A percentile compares a stretch with the other conserved stretches of the same genome.
phyloP scores from a whole-genome alignment of 92 coral and sea anemone species.

The Siderastrea radians region DNA sequence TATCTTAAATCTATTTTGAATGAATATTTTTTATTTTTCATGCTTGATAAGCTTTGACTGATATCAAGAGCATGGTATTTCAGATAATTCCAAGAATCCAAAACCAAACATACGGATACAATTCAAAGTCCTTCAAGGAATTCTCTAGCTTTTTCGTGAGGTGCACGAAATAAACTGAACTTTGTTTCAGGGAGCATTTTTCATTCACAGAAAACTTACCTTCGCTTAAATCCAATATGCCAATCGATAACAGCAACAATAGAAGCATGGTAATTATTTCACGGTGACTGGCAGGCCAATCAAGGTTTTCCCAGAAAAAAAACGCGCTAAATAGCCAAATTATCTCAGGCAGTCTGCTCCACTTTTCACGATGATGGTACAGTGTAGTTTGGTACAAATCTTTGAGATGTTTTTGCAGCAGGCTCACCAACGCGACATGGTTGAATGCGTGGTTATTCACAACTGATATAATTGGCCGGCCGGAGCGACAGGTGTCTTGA shows the following conservation, averaged over 20 bases:
- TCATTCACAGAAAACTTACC: slow-evolving; percentile 1
- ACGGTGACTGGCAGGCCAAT: too few species aligned
- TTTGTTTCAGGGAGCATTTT: background rate
- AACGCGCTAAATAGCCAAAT: background rate
- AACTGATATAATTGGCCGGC: slow-evolving; percentile 30
- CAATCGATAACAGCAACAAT: background rate
- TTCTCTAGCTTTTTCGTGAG: too few species aligned
- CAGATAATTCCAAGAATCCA: too few species aligned
- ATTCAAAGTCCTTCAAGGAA: too few species aligned
- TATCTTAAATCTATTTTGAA: background rate
- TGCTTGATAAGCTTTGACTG: background rate
- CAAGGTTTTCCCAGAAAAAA: background rate
- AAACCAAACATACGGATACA: too few species aligned
- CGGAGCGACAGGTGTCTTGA: slow-evolving; percentile 15
- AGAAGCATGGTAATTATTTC: slow-evolving; percentile 1
- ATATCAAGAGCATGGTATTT: background rate
- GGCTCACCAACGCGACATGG: background rate
- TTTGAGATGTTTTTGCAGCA: background rate
- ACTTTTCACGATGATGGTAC: background rate
- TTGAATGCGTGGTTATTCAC: background rate
- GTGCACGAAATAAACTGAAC: background rate
- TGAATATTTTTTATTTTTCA: background rate
- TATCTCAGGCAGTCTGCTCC: background rate
- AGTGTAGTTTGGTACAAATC: background rate
- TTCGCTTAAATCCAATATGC: slow-evolving; percentile 21